These are phyloP conservation scores for Leptogaster cylindrica DNA, from an alignment of 2,888 invertebrate species.

Conservation along the genomic window DNA sequence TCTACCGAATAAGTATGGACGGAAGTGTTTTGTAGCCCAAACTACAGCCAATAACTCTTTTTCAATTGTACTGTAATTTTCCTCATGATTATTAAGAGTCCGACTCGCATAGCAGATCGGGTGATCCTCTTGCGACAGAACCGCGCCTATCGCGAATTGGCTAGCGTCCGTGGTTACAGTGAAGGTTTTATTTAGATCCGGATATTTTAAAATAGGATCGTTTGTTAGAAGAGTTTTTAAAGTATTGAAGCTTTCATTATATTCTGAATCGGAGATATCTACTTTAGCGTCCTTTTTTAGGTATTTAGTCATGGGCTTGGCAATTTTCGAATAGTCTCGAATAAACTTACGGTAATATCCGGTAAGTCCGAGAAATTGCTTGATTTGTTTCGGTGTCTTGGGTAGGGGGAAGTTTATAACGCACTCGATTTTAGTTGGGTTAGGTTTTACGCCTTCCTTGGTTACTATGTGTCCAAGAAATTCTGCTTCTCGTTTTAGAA, in stretches of 20 bases:
- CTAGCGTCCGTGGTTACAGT: neutral
- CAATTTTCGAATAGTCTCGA: conserved; percentile 1
- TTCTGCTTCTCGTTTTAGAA: conserved; percentile 41
- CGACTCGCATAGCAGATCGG: conserved; percentile 7
- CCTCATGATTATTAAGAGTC: neutral
- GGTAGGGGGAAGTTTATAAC: conserved; percentile 10
- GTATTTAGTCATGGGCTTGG: neutral
- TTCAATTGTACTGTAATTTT: neutral
- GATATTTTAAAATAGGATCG: conserved; percentile 3
- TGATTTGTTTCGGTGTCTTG: neutral
- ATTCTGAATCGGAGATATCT: neutral
- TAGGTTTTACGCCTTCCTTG: conserved; percentile 43
- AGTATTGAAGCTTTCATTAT: neutral
- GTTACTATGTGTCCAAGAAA: conserved; percentile 46
- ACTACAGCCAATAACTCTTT: conserved; percentile 7
- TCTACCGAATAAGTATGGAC: neutral
- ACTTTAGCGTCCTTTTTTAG: neutral
- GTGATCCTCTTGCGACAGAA: conserved; percentile 7
- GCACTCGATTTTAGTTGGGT: conserved; percentile 40
- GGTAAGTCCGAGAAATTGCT: conserved; percentile 13
- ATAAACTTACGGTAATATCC: conserved; percentile 25
- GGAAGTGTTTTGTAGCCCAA: conserved; percentile 6
- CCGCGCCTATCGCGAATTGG: neutral
- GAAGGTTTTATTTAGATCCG: conserved; percentile 6
- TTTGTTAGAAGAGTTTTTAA: neutral